Evolutionary conservation across 2,113 vertebrate genomes (phyloP), one percentile per base, ranked within the genome.

Genomic region (Amblyopsis rosae): DNA sequence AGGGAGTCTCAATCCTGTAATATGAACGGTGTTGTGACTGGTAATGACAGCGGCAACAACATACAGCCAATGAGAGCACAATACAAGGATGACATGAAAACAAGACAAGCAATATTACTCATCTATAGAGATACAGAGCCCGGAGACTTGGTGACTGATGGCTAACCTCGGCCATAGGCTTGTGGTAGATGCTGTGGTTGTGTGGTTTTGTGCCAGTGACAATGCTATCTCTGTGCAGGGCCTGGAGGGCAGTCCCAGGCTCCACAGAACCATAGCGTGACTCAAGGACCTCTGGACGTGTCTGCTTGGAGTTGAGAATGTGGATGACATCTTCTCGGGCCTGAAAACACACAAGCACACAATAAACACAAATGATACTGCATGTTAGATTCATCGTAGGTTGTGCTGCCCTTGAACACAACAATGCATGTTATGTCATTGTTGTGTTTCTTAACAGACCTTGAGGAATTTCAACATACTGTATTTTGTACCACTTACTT

Each of bases 291-390:
- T 94, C 93, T 8, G 95, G 92, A 55, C 89, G 91, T 16, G 92
- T 90, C 85, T 93, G 94, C 75, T 94, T 93, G 35, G 94, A 95
- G 89, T 92, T 96, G 77, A 99, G 80, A 92, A 96, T 93, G 72
- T 93, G 90, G 88, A 99, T 98, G 70, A 99, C 94, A 86, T 99
- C 96, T 80, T 99, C 97, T 71, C 94, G 91, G 65, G 97, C 98
- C 98, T 99, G 88, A 63, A 70, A 72, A 33, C 26, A 74, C 58
- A 76, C 0, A 72, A 10, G 72, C 3, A 69, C 6, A 58, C 11
- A 64, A 76, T 0, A 72, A 10, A 70, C 3, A 69, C 6, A 58
- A 9, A 64, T 7, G 4, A 49, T 41, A 64, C 13, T 12, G 26
- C 15, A 41, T 19, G 51, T 41, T 17, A 45, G 3, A 41, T 26